Evolutionary conservation across 2,113 vertebrate species (phyloP).

Genomic region (Crypturellus undulatus): DNA sequence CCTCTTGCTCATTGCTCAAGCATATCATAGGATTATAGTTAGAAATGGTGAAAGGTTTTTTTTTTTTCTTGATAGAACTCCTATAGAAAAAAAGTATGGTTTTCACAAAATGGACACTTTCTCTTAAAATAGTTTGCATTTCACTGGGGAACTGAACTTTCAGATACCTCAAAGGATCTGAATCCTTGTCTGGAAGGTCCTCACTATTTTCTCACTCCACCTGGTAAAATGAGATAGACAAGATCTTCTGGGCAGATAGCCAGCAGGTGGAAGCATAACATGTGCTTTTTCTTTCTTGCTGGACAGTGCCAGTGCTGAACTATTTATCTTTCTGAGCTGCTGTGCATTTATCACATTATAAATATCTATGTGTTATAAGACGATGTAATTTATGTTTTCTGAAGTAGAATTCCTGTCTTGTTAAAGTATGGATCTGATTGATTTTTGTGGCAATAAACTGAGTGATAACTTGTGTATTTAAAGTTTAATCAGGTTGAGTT

Average conservation of each 20-base stretch:
- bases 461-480: not conserved
- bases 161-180: not conserved
- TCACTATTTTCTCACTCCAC: not conserved
- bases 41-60: not conserved
- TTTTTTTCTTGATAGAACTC: not conserved
- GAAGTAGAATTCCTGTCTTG: not conserved
- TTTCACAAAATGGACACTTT: not conserved
- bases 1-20: not conserved
- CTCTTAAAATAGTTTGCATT: not conserved
- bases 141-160: not conserved
- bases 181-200: not conserved
- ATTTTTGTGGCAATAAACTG: not conserved
- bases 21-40: not conserved
- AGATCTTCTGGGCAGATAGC: not conserved
- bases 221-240: not conserved
- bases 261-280: conserved; percentile 40
- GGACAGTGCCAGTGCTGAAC: not conserved
- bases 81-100: not conserved
- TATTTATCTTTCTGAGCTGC: not conserved
- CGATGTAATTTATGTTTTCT: not conserved
- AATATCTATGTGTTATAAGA: not conserved
- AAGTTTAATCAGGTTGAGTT: not conserved
- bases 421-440: not conserved
- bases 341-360: not conserved
- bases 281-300: not conserved